These are phyloP conservation scores for Anthoscopus minutus DNA, from an alignment of 2,113 vertebrate genomes.

Conservation along the genomic window DNA sequence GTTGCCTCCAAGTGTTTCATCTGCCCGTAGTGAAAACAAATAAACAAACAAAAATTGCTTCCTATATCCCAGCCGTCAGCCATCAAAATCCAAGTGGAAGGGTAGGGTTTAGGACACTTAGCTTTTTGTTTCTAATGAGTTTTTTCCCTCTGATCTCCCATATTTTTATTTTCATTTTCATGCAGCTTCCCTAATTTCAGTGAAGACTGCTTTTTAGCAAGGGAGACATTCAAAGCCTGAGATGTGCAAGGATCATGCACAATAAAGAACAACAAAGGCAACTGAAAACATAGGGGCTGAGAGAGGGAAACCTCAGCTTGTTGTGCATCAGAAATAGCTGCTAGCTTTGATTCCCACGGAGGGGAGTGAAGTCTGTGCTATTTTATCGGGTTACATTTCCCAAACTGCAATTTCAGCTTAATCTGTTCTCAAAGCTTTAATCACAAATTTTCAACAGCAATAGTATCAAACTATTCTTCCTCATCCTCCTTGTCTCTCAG, in stretches of 20 bases:
- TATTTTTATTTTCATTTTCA: not conserved
- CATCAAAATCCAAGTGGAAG: not conserved
- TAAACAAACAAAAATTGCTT: conserved; percentile 17
- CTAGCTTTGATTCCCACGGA: not conserved
- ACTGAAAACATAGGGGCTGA: not conserved
- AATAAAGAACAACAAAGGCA: not conserved
- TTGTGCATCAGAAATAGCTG: not conserved
- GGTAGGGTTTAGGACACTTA: not conserved
- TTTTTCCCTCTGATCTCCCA: not conserved
- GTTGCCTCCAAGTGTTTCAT: not conserved
- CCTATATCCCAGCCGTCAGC: not conserved
- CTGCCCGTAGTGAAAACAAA: conserved; percentile 10
- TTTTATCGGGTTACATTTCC: conserved; percentile 8
- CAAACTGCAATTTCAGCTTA: conserved; percentile 18
- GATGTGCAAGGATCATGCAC: not conserved
- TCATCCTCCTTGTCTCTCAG: not conserved
- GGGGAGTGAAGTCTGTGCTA: not conserved
- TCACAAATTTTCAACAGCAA: conserved; percentile 35
- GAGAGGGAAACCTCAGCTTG: not conserved
- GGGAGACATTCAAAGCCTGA: not conserved
- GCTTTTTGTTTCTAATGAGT: not conserved
- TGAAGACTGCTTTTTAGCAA: not conserved
- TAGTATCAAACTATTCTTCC: conserved; percentile 15
- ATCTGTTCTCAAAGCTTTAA: conserved; percentile 56
- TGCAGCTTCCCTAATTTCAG: not conserved